Percentiles rank a stretch among this genome's conserved stretches.
These are phyloP conservation scores for Andrena fulva DNA, from an alignment of 2,888 invertebrate genomes.

Conservation along the genomic window DNA sequence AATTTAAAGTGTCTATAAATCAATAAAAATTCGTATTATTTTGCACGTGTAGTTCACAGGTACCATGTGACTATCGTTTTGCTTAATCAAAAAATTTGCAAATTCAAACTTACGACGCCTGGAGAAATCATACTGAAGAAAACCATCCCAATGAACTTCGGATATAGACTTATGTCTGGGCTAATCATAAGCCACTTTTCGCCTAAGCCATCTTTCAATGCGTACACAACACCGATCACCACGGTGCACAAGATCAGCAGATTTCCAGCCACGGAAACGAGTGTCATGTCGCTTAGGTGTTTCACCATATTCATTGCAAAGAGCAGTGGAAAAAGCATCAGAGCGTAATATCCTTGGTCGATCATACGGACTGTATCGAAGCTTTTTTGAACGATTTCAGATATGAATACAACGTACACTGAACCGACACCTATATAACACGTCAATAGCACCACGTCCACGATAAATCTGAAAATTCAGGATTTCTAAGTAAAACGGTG, in stretches of 20 bases:
- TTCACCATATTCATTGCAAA: constrained; percentile 70
- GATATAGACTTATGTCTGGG: constrained; percentile 63
- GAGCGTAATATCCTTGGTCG: constrained; percentile 63
- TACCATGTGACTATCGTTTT: too few species aligned
- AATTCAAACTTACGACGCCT: constrained; percentile 65
- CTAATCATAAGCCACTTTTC: constrained; percentile 66
- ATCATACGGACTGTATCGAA: constrained; percentile 60
- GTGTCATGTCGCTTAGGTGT: constrained; percentile 65
- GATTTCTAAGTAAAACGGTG: neutral
- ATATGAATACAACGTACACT: constrained; percentile 74
- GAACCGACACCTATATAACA: constrained; percentile 75
- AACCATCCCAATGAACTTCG: constrained; percentile 73
- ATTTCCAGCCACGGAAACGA: constrained; percentile 71
- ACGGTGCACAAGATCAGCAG: constrained; percentile 61
- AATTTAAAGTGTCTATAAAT: too few species aligned
- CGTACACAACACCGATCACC: constrained; percentile 68
- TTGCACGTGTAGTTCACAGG: too few species aligned
- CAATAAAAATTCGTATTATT: too few species aligned
- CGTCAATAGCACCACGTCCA: constrained; percentile 66
- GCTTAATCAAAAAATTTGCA: neutral
- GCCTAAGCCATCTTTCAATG: constrained; percentile 67
- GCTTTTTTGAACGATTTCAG: constrained; percentile 70
- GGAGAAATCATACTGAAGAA: constrained; percentile 76
- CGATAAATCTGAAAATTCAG: constrained; percentile 51
- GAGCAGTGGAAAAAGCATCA: constrained; percentile 72